A percentile compares a stretch with the other conserved stretches of the same genome.
phyloP scores from a whole-genome alignment of 2,888 invertebrate genomes.

The Tipula lateralis region DNA sequence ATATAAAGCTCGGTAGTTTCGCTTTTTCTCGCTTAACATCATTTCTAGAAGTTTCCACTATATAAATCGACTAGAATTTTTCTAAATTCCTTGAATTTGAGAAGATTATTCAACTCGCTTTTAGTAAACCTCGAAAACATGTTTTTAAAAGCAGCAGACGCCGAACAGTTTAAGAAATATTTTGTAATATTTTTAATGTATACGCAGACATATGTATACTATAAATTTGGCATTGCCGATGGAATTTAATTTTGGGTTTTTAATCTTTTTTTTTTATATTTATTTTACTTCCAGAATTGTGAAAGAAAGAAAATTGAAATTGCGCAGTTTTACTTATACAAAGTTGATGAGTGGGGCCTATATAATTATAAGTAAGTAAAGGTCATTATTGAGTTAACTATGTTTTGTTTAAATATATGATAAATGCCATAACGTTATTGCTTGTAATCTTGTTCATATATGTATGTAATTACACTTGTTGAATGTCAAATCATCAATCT shows the following conservation, averaged over 20 bases:
- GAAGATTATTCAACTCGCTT: background rate
- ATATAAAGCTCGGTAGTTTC: background rate
- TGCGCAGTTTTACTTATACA: background rate
- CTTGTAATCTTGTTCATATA: background rate
- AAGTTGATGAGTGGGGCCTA: background rate
- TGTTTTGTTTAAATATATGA: background rate
- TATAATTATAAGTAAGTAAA: background rate
- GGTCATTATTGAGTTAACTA: background rate
- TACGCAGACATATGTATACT: background rate
- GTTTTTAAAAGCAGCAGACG: background rate
- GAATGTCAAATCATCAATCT: background rate
- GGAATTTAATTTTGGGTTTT: background rate
- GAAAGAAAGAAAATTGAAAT: background rate
- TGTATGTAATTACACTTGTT: background rate
- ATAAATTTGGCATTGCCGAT: background rate
- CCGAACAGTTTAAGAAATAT: too few species aligned
- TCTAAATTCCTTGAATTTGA: background rate
- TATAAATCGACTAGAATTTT: too few species aligned
- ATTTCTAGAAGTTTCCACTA: too few species aligned
- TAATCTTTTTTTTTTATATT: background rate
- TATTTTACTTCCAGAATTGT: background rate
- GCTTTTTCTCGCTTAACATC: background rate
- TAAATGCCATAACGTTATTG: background rate
- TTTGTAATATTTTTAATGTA: background rate
- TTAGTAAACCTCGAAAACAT: background rate